Evolutionary conservation across 2,797 vertebrate genomes (phyloP).

Genomic region (Oophaga sylvatica): DNA sequence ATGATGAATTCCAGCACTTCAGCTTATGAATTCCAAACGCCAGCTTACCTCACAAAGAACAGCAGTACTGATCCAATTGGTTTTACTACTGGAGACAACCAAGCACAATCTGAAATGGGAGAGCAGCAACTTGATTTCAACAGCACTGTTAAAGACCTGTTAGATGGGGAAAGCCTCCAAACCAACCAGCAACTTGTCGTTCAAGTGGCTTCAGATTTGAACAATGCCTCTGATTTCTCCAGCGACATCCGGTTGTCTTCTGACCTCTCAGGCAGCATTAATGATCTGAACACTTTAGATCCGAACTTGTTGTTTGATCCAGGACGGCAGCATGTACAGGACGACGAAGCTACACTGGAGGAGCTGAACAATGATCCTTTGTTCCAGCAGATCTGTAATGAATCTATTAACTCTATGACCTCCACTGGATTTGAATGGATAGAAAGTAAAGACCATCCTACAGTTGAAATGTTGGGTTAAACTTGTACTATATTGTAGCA

Average conservation of each 20-base stretch:
- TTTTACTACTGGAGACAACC: conserved; percentile 82
- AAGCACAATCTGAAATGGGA: conserved; percentile 85
- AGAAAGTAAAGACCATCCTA: conserved; percentile 97
- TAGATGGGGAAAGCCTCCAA: conserved; percentile 82
- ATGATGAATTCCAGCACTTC: conserved; percentile 85
- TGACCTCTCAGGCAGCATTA: conserved; percentile 94
- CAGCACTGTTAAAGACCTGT: conserved; percentile 87
- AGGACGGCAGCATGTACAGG: conserved; percentile 90
- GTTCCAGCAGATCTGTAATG: conserved; percentile 94
- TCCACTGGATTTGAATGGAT: conserved; percentile 95
- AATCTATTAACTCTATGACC: conserved; percentile 84
- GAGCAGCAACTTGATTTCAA: conserved; percentile 90
- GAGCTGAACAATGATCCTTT: conserved; percentile 93
- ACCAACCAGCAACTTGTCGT: conserved; percentile 82
- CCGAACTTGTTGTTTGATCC: conserved; percentile 96
- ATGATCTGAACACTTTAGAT: conserved; percentile 93
- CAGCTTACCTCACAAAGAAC: conserved; percentile 89
- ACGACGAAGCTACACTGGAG: conserved; percentile 88
- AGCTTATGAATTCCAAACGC: conserved; percentile 86
- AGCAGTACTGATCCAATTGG: conserved; percentile 82
- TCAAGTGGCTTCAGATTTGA: conserved; percentile 86
- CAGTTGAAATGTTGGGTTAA: conserved; percentile 98
- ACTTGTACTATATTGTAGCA: conserved; percentile 83
- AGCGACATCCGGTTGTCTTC: conserved; percentile 91
- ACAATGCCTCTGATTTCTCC: conserved; percentile 82